A percentile compares a stretch with the other conserved stretches of the same genome.
Evolutionary conservation across 2,113 vertebrate genomes (phyloP).

Genomic region (Colinus virginianus): DNA sequence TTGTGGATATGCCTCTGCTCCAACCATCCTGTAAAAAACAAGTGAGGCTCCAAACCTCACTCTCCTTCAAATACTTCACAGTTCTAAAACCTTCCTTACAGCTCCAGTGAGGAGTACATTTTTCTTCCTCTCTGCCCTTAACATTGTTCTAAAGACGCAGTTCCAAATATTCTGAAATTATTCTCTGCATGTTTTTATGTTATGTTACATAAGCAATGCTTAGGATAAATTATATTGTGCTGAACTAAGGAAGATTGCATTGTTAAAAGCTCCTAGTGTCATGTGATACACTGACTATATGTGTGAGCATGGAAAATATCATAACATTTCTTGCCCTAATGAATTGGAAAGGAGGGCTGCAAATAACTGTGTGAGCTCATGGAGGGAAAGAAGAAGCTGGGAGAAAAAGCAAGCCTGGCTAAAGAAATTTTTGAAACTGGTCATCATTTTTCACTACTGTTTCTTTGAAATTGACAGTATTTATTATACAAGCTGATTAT

Average conservation of each 20-base stretch:
- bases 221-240: not conserved
- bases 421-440: not conserved
- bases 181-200: not conserved
- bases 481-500: not conserved
- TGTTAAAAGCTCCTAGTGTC: not conserved
- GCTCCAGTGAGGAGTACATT: not conserved
- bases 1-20: not conserved
- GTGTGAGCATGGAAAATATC: not conserved
- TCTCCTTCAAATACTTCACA: not conserved
- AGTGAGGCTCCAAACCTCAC: rapidly evolving
- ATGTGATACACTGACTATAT: not conserved
- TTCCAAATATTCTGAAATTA: not conserved
- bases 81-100: not conserved
- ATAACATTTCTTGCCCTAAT: not conserved
- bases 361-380: rapidly evolving
- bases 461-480: not conserved
- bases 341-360: not conserved
- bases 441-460: rapidly evolving
- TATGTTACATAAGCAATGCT: not conserved
- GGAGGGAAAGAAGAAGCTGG: not conserved
- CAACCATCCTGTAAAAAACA: not conserved
- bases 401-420: not conserved
- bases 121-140: not conserved
- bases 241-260: not conserved
- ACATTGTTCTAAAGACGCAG: not conserved